Percentiles rank a stretch among this genome's conserved stretches.
These are phyloP conservation scores for Sciaenops ocellatus DNA, from an alignment of 2,797 vertebrate species.

Conservation along the genomic window DNA sequence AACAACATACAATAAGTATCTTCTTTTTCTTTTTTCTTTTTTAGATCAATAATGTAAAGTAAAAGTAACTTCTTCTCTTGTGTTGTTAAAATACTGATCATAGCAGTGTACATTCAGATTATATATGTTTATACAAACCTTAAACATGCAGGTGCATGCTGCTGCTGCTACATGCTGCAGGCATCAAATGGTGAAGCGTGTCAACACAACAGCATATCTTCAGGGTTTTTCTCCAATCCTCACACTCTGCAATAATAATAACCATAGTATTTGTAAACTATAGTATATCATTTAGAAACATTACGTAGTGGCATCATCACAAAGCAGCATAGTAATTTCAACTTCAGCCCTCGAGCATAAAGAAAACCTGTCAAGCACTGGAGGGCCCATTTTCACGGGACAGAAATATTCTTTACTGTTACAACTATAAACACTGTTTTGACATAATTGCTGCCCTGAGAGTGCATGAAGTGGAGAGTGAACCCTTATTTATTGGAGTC, in stretches of 20 bases:
- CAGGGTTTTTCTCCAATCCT: slow-evolving; percentile 28
- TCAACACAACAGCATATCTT: slow-evolving; percentile 48
- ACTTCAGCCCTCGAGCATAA: slow-evolving; percentile 30
- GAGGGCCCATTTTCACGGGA: slow-evolving; percentile 25
- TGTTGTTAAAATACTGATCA: background rate
- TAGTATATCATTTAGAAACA: slow-evolving; percentile 60
- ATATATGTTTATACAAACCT: background rate
- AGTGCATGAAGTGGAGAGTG: slow-evolving; percentile 56
- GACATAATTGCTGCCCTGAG: slow-evolving; percentile 74
- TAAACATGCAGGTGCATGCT: too few species aligned
- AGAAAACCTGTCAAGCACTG: slow-evolving; percentile 62
- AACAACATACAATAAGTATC: too few species aligned
- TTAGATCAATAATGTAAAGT: background rate
- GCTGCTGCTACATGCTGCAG: slow-evolving; percentile 14
- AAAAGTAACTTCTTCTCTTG: background rate
- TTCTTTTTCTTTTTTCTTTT: background rate
- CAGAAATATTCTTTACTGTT: slow-evolving; percentile 65
- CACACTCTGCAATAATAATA: slow-evolving; percentile 38
- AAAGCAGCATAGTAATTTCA: slow-evolving; percentile 68
- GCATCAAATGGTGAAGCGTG: slow-evolving; percentile 29
- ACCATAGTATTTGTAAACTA: slow-evolving; percentile 60
- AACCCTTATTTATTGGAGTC: slow-evolving; percentile 69
- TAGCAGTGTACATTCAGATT: background rate
- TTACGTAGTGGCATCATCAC: slow-evolving; percentile 56
- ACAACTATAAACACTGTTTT: slow-evolving; percentile 70